Percentiles rank a stretch among this genome's conserved stretches.
Conservation (phyloP, 2,888 invertebrate genomes). For the Poecilus cupreus region DNA sequence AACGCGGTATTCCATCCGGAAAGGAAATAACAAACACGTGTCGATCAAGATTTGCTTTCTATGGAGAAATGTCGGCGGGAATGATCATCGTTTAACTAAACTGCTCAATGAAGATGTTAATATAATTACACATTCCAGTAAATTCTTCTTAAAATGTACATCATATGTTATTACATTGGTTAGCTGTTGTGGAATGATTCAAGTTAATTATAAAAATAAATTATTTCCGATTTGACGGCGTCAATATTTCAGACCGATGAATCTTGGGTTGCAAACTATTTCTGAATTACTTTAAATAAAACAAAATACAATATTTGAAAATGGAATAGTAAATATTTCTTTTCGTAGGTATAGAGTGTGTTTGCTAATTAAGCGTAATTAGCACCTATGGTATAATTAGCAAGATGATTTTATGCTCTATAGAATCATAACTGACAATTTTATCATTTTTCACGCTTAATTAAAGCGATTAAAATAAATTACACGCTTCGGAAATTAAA, state of each 20-base stretch:
- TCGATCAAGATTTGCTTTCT: slow-evolving; percentile 38
- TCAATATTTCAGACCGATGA: too few relatives aligned
- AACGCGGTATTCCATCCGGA: slow-evolving; percentile 17
- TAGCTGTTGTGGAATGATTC: too few relatives aligned
- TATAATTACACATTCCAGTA: too few relatives aligned
- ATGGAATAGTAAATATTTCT: too few relatives aligned
- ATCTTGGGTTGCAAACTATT: too few relatives aligned
- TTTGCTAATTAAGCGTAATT: slow-evolving; percentile 7
- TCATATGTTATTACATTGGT: too few relatives aligned
- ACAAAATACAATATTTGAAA: too few relatives aligned
- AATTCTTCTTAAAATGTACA: too few relatives aligned
- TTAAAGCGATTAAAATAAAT: slow-evolving; percentile 1
- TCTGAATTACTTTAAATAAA: too few relatives aligned
- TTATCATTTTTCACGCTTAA: neutral
- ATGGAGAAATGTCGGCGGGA: slow-evolving; percentile 7
- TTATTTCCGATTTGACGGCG: too few relatives aligned
- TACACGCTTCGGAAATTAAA: neutral
- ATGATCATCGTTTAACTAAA: neutral
- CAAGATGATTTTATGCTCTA: neutral
- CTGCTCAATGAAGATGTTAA: neutral
- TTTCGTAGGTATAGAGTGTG: too few relatives aligned
- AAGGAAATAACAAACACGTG: slow-evolving; percentile 17
- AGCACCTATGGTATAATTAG: neutral
- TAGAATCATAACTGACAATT: neutral
- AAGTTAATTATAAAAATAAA: too few relatives aligned